Evolutionary conservation across 2,888 invertebrate species (phyloP).

Genomic region (Caenorhabditis sp.): DNA sequence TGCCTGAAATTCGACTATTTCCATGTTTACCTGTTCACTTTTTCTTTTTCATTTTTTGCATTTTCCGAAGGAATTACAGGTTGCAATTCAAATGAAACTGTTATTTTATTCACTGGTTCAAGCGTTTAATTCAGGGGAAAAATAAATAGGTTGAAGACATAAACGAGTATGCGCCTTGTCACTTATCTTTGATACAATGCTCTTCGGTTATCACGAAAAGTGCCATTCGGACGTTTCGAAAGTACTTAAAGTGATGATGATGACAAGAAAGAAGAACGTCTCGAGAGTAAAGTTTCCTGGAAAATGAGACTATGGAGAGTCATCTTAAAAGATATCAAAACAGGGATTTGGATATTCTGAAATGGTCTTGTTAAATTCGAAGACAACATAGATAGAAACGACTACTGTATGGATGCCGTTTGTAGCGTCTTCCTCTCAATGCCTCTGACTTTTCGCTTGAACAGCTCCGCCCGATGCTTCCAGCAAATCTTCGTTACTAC

Average conservation of each 20-base stretch:
- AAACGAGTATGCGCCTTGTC: neutral
- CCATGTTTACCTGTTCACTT: neutral
- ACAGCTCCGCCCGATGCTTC: no score
- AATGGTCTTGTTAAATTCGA: no score
- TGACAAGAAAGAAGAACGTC: constrained; percentile 5
- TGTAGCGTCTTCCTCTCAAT: no score
- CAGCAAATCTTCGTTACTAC: neutral
- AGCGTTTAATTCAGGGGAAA: neutral
- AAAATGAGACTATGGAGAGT: no score
- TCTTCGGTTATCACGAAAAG: neutral
- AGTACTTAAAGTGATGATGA: neutral
- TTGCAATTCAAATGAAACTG: no score
- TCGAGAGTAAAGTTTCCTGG: neutral
- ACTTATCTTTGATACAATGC: neutral
- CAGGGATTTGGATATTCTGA: no score
- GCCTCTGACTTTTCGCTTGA: no score
- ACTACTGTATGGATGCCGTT: no score
- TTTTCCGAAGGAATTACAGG: no score
- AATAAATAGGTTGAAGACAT: neutral
- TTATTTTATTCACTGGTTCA: no score
- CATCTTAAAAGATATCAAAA: no score
- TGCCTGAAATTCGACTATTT: constrained; percentile 1
- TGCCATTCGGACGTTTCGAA: neutral
- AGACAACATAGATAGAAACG: no score
- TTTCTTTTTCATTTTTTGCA: neutral